Conservation (phyloP, 2,888 invertebrate genomes). For the Agrochola lota region DNA sequence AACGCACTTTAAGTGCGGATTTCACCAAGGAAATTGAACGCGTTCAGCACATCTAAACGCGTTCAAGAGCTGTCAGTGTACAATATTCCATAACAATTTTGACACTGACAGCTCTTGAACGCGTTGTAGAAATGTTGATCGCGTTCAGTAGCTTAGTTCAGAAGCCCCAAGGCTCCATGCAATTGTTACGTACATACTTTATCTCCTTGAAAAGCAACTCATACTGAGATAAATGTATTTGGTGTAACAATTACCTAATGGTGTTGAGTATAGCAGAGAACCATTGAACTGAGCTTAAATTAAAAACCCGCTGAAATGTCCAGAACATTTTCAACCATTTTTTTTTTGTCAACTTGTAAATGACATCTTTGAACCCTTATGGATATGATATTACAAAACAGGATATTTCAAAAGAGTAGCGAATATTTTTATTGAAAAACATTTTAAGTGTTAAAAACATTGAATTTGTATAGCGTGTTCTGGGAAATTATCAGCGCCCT, state of each 20-base stretch:
- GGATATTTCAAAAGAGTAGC: background rate
- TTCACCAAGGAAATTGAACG: no score
- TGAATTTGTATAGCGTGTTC: background rate
- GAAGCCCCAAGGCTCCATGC: background rate
- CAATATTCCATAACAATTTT: no score
- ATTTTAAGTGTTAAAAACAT: background rate
- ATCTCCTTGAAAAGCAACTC: background rate
- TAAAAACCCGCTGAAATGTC: background rate
- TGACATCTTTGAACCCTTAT: background rate
- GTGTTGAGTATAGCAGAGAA: background rate
- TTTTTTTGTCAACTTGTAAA: background rate
- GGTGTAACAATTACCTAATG: background rate
- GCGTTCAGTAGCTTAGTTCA: no score
- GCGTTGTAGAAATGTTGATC: no score
- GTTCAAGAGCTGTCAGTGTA: no score
- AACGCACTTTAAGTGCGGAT: conserved; percentile 16
- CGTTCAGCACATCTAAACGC: no score
- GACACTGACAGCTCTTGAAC: no score
- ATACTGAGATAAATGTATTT: background rate
- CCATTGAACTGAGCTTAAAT: background rate
- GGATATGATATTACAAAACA: conserved; percentile 7
- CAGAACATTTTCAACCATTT: background rate
- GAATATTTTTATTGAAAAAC: background rate
- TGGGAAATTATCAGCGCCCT: background rate
- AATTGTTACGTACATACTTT: background rate